A percentile compares a stretch with the other conserved stretches of the same genome.
Evolutionary conservation across 1,140 invertebrate species (phyloP).

Genomic region (Drosophila ironensis): DNA sequence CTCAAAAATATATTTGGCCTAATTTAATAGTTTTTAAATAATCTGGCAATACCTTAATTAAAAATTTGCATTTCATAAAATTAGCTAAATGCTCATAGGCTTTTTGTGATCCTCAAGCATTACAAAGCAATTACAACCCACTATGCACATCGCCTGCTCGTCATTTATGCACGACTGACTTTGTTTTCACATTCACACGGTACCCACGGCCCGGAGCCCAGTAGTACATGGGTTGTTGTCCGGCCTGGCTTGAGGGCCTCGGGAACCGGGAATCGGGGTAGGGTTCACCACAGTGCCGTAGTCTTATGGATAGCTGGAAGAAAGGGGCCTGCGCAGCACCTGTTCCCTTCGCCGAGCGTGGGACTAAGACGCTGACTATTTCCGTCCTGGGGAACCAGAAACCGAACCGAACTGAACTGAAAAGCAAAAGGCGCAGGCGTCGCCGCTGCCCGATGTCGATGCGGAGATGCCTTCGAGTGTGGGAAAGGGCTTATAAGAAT

Average conservation of each 20-base stretch:
- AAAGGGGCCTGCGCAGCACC: conserved; percentile 52
- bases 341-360: conserved; percentile 48
- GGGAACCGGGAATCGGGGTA: neutral
- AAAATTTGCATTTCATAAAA: too few relatives aligned
- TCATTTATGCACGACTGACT: conserved; percentile 80
- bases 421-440: conserved; percentile 58
- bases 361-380: conserved; percentile 68
- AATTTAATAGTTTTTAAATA: too few relatives aligned
- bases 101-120: too few relatives aligned
- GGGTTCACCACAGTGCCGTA: conserved; percentile 51
- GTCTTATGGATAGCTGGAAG: neutral
- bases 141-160: conserved; percentile 56
- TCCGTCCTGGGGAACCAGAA: conserved; percentile 61
- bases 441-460: conserved; percentile 33
- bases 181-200: conserved; percentile 80
- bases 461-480: conserved; percentile 52
- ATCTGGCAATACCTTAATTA: too few relatives aligned
- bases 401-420: neutral
- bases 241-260: conserved; percentile 28
- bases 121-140: conserved; percentile 7
- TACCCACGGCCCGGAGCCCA: conserved; percentile 64
- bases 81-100: too few relatives aligned
- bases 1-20: too few relatives aligned
- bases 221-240: conserved; percentile 62
- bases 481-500: conserved; percentile 80